Evolutionary conservation across 2,113 vertebrate genomes (phyloP), one percentile per base, ranked within the genome.

Genomic region (Pangasianodon gigas): DNA sequence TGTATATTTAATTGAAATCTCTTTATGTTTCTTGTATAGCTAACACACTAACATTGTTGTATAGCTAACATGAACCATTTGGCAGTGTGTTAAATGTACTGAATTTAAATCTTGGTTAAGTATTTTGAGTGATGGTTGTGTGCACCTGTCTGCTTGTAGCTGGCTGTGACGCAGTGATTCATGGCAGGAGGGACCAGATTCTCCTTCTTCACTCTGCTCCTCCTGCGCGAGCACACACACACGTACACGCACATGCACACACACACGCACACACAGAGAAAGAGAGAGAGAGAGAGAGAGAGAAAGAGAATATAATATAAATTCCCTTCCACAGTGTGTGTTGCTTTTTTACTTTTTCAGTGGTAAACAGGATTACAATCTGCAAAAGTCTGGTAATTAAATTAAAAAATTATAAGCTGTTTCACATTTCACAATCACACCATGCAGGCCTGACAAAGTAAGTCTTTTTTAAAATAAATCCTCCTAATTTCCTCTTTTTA

Each of bases 121-220:
- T 16, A 48, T 86, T 58, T 69, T 44, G 51, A 48, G 62, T 41
- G 52, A 77, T 32, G 26, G 51, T 18, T 7, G 37, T 74, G 58
- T 89, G 90, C 94, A 97, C 97, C 96, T 93, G 88, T 94, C 94
- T 87, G 92, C 94, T 58, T 77, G 94, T 2, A 94, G 94, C 81
- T 95, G 93, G 67, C 90, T 95, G 90, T 94, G 29, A 90, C 89
- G 94, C 81, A 93, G 90, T 62, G 92, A 91, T 0, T 92, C 90
- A 89, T 91, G 91, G 89, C 75, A 90, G 0, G 65, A 89, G 90
- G 89, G 37, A 83, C 91, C 86, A 95, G 90, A 92, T 24, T 93
- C 94, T 92, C 93, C 95, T 67, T 93, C 93, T 51, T 92, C 56
- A 48, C 92, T 93, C 93, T 89, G 92, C 67, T 96, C 95, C 92